Percentiles rank a stretch among this genome's conserved stretches.
phyloP scores from a whole-genome alignment of 2,888 invertebrate species.

The Melangyna quadrimaculata region DNA sequence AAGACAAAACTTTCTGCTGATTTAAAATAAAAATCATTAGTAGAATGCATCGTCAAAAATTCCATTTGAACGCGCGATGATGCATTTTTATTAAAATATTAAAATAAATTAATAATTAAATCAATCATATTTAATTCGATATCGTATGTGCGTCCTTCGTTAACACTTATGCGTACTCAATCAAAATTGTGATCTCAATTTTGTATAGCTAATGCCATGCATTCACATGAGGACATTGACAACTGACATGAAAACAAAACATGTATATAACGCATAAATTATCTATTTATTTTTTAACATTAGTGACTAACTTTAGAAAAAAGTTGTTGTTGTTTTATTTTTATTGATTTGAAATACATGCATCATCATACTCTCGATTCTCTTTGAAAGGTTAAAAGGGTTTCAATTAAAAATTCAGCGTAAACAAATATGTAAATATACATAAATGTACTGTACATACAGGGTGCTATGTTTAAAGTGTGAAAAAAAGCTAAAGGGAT shows the following conservation, averaged over 20 bases:
- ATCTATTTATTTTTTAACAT: neutral
- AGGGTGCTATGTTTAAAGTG: no score
- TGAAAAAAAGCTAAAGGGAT: no score
- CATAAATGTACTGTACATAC: no score
- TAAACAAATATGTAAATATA: no score
- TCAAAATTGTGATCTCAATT: constrained; percentile 17
- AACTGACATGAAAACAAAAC: constrained; percentile 11
- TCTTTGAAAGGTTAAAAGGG: neutral
- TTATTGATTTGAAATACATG: constrained; percentile 8
- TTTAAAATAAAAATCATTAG: neutral
- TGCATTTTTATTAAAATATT: neutral
- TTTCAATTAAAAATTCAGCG: neutral
- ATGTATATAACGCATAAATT: neutral
- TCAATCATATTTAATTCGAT: constrained; percentile 7
- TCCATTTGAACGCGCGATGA: neutral
- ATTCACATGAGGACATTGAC: neutral
- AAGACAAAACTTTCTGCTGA: neutral
- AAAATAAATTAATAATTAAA: neutral
- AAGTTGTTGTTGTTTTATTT: neutral
- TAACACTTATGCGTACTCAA: constrained; percentile 3
- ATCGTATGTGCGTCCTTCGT: neutral
- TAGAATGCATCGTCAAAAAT: neutral
- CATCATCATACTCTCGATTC: neutral
- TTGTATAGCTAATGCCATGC: neutral
- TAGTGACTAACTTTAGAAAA: neutral